Evolutionary conservation across 1,140 invertebrate genomes (phyloP).

Genomic region (Pissodes strobi): DNA sequence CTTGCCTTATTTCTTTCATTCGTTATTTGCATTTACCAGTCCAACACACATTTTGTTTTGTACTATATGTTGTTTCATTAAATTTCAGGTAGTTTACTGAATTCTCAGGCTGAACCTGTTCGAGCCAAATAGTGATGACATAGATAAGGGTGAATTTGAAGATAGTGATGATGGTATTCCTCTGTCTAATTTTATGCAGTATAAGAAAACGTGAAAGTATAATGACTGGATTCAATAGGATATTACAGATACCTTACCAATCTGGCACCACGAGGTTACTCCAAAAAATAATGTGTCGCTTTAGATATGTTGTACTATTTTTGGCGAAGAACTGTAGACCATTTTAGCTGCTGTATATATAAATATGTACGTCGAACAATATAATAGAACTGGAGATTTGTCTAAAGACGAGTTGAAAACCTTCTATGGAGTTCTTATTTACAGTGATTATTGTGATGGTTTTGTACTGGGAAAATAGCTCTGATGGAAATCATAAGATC

Average conservation of each 20-base stretch:
- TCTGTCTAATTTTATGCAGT: not conserved
- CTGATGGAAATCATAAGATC: slow-evolving; percentile 28
- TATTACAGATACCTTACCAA: slow-evolving; percentile 15
- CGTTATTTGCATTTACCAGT: too few species aligned
- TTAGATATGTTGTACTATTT: slow-evolving; percentile 22
- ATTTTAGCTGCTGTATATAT: slow-evolving; percentile 7
- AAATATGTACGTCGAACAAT: slow-evolving; percentile 24
- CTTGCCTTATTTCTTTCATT: too few species aligned
- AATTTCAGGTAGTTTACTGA: too few species aligned
- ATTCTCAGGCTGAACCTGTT: too few species aligned
- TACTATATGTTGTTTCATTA: too few species aligned
- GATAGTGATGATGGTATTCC: too few species aligned
- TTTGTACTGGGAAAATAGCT: slow-evolving; percentile 36
- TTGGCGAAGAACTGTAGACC: slow-evolving; percentile 12
- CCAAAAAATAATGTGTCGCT: slow-evolving; percentile 10
- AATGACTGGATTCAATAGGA: slow-evolving; percentile 7
- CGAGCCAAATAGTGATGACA: too few species aligned
- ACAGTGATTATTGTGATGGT: slow-evolving; percentile 27
- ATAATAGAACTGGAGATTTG: slow-evolving; percentile 18
- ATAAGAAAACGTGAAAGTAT: slow-evolving; percentile 3
- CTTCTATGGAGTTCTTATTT: slow-evolving; percentile 33
- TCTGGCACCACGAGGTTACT: slow-evolving; percentile 1
- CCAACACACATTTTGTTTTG: too few species aligned
- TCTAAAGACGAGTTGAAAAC: slow-evolving; percentile 25
- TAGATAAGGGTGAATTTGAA: too few species aligned